Conservation (phyloP, 2,113 vertebrate genomes). For the Callionymus lyra region DNA sequence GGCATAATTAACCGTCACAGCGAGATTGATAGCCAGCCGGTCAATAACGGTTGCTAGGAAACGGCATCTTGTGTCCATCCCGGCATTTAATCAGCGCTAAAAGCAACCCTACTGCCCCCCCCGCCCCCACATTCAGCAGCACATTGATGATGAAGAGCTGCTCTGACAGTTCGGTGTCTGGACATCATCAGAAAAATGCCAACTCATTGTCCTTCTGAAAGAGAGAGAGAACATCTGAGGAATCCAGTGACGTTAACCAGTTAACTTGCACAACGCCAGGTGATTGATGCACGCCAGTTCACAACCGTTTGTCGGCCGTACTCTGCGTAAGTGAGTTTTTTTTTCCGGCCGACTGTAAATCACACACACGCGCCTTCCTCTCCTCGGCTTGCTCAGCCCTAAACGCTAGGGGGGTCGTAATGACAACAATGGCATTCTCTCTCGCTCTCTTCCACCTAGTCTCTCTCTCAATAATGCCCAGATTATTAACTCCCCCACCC, state of each 20-base stretch:
- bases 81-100: conserved; percentile 68
- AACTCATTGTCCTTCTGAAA: conserved; percentile 15
- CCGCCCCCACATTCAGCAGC: conserved; percentile 8
- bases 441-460: conserved; percentile 22
- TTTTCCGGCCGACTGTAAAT: conserved; percentile 38
- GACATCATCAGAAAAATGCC: conserved; percentile 35
- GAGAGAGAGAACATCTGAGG: too few species aligned
- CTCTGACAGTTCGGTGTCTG: conserved; percentile 32
- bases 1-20: conserved; percentile 17
- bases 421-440: conserved; percentile 55
- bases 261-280: neutral
- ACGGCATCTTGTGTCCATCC: conserved; percentile 37
- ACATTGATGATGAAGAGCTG: conserved; percentile 11
- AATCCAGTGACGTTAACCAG: too few species aligned
- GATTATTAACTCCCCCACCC: conserved; percentile 45
- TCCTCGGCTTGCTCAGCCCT: conserved; percentile 21
- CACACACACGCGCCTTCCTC: conserved; percentile 20
- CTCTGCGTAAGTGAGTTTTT: conserved; percentile 29
- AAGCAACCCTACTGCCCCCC: conserved; percentile 39
- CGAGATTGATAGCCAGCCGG: conserved; percentile 45
- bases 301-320: conserved; percentile 27
- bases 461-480: conserved; percentile 21
- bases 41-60: conserved; percentile 55
- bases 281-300: conserved; percentile 24
- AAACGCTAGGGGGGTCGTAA: conserved; percentile 40